phyloP scores from a whole-genome alignment of 2,113 vertebrate genomes.

The Hyla sarda region DNA sequence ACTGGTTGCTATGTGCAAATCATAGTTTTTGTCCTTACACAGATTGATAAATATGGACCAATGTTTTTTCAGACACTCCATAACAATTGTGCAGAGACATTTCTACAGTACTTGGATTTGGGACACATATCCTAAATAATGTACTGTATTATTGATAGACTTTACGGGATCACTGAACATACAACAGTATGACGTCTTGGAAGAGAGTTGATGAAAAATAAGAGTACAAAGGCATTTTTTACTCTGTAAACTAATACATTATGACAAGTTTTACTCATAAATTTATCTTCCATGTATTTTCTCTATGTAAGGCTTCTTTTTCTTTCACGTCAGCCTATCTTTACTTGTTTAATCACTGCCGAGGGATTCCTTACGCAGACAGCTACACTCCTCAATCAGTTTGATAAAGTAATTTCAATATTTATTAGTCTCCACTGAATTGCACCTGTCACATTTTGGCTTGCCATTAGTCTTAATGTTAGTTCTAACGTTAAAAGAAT shows the following conservation, averaged over 20 bases:
- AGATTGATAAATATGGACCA: too few species aligned
- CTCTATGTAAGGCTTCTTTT: not conserved
- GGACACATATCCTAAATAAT: not conserved
- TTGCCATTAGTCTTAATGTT: conserved; percentile 42
- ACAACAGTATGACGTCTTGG: not conserved
- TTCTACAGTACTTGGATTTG: not conserved
- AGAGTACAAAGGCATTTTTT: not conserved
- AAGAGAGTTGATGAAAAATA: not conserved
- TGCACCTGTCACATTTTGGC: conserved; percentile 37
- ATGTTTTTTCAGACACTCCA: too few species aligned
- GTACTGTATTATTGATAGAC: not conserved
- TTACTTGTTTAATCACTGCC: conserved; percentile 39
- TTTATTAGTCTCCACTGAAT: conserved; percentile 46
- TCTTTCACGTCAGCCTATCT: conserved; percentile 31
- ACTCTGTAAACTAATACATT: conserved; percentile 2
- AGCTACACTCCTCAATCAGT: conserved; percentile 40
- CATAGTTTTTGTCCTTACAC: too few species aligned
- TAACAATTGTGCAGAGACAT: not conserved
- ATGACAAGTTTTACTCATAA: conserved; percentile 25
- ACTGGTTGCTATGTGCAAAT: too few species aligned
- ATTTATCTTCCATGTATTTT: conserved; percentile 29
- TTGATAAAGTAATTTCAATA: conserved; percentile 48
- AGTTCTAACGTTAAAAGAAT: conserved; percentile 34
- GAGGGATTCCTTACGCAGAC: conserved; percentile 28
- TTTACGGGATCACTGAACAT: not conserved